Evolutionary conservation across 1,140 invertebrate species (phyloP).

Genomic region (Globodera ellingtonae): DNA sequence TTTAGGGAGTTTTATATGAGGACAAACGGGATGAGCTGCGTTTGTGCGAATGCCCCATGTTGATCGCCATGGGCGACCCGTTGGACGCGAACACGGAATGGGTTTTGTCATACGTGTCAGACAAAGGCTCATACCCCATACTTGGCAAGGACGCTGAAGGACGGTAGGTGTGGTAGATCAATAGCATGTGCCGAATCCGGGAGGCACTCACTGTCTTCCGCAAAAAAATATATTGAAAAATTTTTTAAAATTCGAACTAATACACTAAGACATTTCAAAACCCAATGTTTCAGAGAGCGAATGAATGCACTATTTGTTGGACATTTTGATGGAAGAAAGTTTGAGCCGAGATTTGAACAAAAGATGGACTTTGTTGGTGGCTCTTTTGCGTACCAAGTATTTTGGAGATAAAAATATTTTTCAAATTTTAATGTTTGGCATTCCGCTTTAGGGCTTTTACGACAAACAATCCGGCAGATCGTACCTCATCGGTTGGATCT

Average conservation of each 20-base stretch:
- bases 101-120: not conserved
- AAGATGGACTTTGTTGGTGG: conserved; percentile 20
- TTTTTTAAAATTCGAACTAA: not conserved
- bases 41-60: conserved; percentile 4
- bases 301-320: conserved; percentile 14
- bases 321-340: not conserved
- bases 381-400: conserved; percentile 16
- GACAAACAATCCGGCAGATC: not conserved
- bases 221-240: not conserved
- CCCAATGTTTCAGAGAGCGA: not conserved
- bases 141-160: conserved; percentile 5
- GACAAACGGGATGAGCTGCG: not conserved
- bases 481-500: not conserved
- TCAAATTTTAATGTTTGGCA: too few species aligned
- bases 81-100: not conserved
- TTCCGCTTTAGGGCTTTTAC: not conserved
- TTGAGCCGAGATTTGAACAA: not conserved
- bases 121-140: not conserved
- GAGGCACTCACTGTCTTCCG: too few species aligned
- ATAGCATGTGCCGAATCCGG: too few species aligned
- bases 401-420: too few species aligned
- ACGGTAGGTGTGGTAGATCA: not conserved
- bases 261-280: not conserved
- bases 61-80: conserved; percentile 1
- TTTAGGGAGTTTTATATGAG: conserved; percentile 1